Evolutionary conservation across 2,113 vertebrate species (phyloP), one percentile per base, ranked within the genome.

Genomic region (Aegotheles bennettii): DNA sequence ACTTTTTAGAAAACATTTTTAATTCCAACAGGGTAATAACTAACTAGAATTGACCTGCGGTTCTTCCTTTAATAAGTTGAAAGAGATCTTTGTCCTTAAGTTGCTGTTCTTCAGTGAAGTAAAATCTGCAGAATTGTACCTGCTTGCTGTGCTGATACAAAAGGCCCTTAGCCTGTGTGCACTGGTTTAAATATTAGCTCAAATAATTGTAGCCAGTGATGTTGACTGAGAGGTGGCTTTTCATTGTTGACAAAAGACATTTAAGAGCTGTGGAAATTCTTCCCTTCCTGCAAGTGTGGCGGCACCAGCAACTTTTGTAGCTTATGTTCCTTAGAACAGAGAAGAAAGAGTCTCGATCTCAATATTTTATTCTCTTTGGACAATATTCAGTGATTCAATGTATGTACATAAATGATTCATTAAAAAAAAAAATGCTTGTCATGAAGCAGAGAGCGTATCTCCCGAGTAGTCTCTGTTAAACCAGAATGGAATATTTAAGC

Each of bases 101-200:
- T 71, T 78, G 60, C 35, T 71, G 60, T 71, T 81, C 42, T 84
- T 54, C 16, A 56, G 69, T 51, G 0, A 65, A 84, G 61, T 53
- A 20, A 67, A 73, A 75, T 36, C 56, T 71, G 36, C 81, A 64
- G 67, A 84, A 38, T 5, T 40, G 53, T 36, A 7, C 2, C 0
- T 13, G 9, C 48, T 71, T 42, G 42, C 31, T n/a, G 36, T 71
- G 54, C 29, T 45, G 48, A 45, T 59, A 57, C 31, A 53, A 56
- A 85, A 89, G 68, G 68, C 77, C 91, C 86, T 86, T 57, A 61
- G 61, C 57, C 82, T 85, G 16, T 90, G 50, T 76, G 43, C 24
- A 7, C 53, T 80, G 43, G 82, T 83, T 95, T 93, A 94, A 96
- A 88, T 47, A 95, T 90, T 90, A 94, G 28, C 83, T 85, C 21